A percentile compares a stretch with the other conserved stretches of the same genome.
Conservation (phyloP, 2,797 vertebrate genomes). For the Hephaestus fuliginosus region DNA sequence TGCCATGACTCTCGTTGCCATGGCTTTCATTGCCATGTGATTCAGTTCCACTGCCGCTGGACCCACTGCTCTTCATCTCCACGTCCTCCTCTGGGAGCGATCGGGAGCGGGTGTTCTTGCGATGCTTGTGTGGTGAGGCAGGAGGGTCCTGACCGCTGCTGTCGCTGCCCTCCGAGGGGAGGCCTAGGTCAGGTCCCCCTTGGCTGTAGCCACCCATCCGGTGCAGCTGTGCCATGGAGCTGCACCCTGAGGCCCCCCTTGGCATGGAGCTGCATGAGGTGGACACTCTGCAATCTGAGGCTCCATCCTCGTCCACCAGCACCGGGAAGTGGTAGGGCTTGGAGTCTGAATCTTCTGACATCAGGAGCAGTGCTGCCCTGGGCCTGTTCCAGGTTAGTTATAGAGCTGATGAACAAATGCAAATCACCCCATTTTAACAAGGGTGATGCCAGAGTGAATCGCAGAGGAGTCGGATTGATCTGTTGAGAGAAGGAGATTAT, state of each 20-base stretch:
- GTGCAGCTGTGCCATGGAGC: constrained; percentile 81
- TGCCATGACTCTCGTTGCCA: constrained; percentile 86
- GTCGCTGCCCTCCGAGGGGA: constrained; percentile 87
- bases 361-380: constrained; percentile 52
- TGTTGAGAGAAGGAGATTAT: constrained; percentile 51
- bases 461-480: constrained; percentile 30
- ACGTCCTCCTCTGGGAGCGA: constrained; percentile 88
- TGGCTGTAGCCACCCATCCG: constrained; percentile 86
- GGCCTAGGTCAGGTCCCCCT: constrained; percentile 78
- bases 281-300: constrained; percentile 53
- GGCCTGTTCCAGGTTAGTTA: constrained; percentile 33
- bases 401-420: constrained; percentile 8
- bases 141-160: constrained; percentile 81
- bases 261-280: constrained; percentile 67
- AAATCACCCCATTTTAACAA: constrained; percentile 76
- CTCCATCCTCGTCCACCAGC: constrained; percentile 77
- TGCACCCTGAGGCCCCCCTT: constrained; percentile 65
- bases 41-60: constrained; percentile 88
- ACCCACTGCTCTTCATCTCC: constrained; percentile 92
- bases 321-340: constrained; percentile 80
- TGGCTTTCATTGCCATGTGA: constrained; percentile 85
- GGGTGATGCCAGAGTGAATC: constrained; percentile 20
- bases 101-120: constrained; percentile 74
- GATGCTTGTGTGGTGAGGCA: constrained; percentile 57
- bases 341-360: constrained; percentile 83